Percentiles rank a stretch among this genome's conserved stretches.
These are phyloP conservation scores for Amphipoea oculea DNA, from an alignment of 2,888 invertebrate genomes.

Conservation along the genomic window DNA sequence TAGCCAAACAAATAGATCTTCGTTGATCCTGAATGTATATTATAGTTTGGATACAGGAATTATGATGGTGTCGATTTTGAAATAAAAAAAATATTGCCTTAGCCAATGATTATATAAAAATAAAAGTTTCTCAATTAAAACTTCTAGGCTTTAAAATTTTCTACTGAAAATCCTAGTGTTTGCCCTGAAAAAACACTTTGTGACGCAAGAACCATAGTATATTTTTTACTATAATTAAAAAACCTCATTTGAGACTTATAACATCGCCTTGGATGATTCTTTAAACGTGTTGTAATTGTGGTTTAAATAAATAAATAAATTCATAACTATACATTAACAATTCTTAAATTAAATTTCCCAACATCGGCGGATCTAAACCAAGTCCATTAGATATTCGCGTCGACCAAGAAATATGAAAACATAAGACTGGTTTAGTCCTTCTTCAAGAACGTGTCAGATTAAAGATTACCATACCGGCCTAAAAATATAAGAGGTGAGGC, in stretches of 20 bases:
- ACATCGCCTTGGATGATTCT: no score
- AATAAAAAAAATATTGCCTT: background rate
- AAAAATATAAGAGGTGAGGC: slow-evolving; percentile 33
- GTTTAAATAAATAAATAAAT: no score
- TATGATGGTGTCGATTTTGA: slow-evolving; percentile 4
- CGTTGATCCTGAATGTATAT: slow-evolving; percentile 24
- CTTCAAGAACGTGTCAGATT: slow-evolving; percentile 33
- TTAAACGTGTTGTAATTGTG: no score
- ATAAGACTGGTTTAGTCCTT: slow-evolving; percentile 10
- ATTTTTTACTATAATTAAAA: no score
- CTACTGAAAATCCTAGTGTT: no score
- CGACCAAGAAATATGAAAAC: slow-evolving; percentile 13
- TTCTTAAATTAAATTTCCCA: background rate
- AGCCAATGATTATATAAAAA: no score
- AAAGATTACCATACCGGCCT: slow-evolving; percentile 42
- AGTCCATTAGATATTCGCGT: slow-evolving; percentile 19
- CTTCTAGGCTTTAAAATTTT: no score
- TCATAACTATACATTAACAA: no score
- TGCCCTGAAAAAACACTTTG: no score
- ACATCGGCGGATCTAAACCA: background rate
- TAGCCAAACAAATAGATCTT: slow-evolving; percentile 50
- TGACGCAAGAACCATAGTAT: no score
- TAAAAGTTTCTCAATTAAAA: no score
- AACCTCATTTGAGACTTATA: no score
- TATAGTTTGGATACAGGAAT: background rate